phyloP scores from a whole-genome alignment of 2,113 vertebrate genomes.

The Talpa occidentalis region DNA sequence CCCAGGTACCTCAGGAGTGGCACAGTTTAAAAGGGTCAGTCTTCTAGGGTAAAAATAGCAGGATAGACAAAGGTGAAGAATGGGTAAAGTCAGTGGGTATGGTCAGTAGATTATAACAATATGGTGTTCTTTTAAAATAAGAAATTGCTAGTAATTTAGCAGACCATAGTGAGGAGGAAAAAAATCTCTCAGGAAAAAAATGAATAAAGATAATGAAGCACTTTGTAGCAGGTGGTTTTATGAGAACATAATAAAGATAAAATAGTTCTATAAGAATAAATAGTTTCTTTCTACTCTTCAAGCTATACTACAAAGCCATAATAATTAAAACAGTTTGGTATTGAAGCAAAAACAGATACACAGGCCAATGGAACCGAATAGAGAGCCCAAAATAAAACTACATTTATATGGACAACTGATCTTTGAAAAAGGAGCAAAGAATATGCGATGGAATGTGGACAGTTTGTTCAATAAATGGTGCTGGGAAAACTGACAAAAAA shows the following conservation, averaged over 20 bases:
- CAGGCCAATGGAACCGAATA: no score
- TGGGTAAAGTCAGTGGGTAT: background rate
- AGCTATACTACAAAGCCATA: no score
- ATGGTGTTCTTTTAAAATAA: background rate
- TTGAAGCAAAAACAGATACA: no score
- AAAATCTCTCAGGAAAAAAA: background rate
- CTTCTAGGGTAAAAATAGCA: background rate
- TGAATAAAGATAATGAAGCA: background rate
- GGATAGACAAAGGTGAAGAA: background rate
- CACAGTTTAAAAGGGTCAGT: background rate
- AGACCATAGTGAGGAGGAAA: background rate
- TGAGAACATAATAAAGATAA: background rate
- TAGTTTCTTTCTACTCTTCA: background rate
- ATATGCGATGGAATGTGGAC: no score
- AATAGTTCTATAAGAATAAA: background rate
- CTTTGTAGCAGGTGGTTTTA: background rate
- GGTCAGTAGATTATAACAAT: background rate
- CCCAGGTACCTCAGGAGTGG: background rate
- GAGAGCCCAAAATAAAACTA: no score
- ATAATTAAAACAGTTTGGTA: no score
- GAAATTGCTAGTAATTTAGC: background rate
- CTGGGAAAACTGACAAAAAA: no score
- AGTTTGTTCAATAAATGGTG: no score
- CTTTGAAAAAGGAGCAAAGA: no score
- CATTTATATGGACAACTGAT: no score